Percentiles rank a stretch among this genome's conserved stretches.
Evolutionary conservation across 2,113 vertebrate genomes (phyloP).

Genomic region (Chaetodon auriga): DNA sequence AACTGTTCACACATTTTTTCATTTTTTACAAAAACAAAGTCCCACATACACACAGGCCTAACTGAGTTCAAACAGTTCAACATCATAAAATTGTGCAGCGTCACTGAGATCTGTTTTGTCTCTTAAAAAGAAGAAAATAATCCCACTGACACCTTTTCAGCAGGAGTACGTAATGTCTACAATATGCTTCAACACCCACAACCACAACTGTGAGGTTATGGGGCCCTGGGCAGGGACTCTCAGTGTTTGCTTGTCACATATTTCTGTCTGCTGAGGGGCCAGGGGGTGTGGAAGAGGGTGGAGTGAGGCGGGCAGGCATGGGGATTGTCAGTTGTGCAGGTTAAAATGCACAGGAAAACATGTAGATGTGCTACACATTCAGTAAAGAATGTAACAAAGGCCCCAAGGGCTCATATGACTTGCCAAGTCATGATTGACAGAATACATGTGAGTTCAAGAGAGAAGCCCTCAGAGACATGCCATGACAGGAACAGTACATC

Average conservation of each 20-base stretch:
- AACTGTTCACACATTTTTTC: neutral
- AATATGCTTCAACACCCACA: neutral
- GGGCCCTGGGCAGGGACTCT: neutral
- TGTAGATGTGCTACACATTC: slow-evolving; percentile 26
- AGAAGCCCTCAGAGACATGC: slow-evolving; percentile 12
- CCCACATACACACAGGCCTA: neutral
- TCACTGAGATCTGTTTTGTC: neutral
- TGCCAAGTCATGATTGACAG: neutral
- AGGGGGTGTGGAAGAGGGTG: neutral
- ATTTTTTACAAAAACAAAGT: neutral
- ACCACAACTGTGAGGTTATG: neutral
- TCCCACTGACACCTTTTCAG: slow-evolving; percentile 2
- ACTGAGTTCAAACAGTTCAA: neutral
- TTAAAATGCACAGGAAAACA: slow-evolving; percentile 45
- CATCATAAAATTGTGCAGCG: neutral
- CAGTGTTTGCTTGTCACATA: slow-evolving; percentile 22
- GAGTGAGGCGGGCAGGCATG: neutral
- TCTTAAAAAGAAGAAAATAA: neutral
- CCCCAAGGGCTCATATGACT: neutral
- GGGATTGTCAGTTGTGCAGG: neutral
- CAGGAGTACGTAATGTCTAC: slow-evolving; percentile 9
- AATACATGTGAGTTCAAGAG: slow-evolving; percentile 1
- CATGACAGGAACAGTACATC: slow-evolving; percentile 25
- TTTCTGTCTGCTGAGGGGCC: slow-evolving; percentile 6
- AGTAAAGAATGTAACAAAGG: neutral